Conservation (phyloP, 2,113 vertebrate species). For the Chaenogobius annularis region DNA sequence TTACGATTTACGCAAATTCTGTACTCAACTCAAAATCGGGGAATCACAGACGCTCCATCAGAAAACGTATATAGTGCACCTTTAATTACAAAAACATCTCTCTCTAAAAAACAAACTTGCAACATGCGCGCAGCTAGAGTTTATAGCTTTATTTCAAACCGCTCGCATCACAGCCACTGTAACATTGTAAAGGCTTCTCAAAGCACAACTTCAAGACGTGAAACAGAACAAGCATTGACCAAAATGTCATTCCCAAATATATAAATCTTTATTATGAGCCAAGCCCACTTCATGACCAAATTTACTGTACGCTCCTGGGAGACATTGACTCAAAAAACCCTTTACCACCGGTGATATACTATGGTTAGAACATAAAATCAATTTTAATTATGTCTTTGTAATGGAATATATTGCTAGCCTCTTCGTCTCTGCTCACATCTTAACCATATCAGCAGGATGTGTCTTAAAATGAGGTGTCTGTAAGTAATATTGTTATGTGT, state of each 20-base stretch:
- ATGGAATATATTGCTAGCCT: neutral
- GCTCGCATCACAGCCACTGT: neutral
- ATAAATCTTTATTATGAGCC: neutral
- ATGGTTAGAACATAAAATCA: neutral
- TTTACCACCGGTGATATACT: neutral
- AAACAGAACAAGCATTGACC: neutral
- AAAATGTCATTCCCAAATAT: neutral
- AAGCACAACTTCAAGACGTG: neutral
- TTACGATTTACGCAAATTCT: too few relatives aligned
- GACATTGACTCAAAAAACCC: neutral
- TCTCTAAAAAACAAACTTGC: too few relatives aligned
- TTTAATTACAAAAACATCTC: too few relatives aligned
- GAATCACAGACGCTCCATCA: too few relatives aligned
- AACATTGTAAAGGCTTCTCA: neutral
- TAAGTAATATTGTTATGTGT: neutral
- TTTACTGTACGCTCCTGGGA: neutral
- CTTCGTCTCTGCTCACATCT: neutral
- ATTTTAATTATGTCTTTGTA: constrained; percentile 2
- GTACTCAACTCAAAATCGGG: too few relatives aligned
- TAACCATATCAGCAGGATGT: neutral
- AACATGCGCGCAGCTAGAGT: neutral
- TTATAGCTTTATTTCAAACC: neutral
- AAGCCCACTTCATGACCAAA: neutral
- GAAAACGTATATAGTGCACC: too few relatives aligned
- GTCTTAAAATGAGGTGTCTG: neutral